Conservation (phyloP, 2,888 invertebrate species). For the Agrotis segetum region DNA sequence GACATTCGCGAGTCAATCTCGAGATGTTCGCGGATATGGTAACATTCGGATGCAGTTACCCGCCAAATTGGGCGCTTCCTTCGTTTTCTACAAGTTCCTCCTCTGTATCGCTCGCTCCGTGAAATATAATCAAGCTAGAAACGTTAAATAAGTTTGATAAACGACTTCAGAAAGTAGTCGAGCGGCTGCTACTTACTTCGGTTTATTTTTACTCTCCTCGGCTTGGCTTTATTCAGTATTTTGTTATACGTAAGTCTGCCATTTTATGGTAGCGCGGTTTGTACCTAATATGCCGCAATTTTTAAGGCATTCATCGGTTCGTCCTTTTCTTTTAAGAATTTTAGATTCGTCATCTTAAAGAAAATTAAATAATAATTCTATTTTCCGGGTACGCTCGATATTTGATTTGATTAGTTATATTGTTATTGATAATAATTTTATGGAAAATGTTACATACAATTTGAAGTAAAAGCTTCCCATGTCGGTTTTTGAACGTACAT, state of each 20-base stretch:
- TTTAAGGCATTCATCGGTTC: conserved; percentile 24
- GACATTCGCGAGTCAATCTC: conserved; percentile 87
- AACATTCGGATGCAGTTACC: conserved; percentile 88
- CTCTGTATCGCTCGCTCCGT: conserved; percentile 63
- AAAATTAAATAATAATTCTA: not conserved
- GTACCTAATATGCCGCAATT: conserved; percentile 26
- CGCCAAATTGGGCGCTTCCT: conserved; percentile 85
- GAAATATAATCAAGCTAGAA: conserved; percentile 75
- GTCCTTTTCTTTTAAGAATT: conserved; percentile 12
- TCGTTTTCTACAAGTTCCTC: conserved; percentile 77
- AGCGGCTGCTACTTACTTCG: conserved; percentile 57
- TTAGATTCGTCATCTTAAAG: too few relatives aligned
- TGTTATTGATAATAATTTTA: too few relatives aligned
- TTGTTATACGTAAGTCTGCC: conserved; percentile 52
- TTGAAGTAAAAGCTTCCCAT: too few relatives aligned
- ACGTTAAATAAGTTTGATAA: conserved; percentile 69
- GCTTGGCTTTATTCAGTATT: conserved; percentile 58
- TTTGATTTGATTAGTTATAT: not conserved
- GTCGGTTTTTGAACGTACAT: too few relatives aligned
- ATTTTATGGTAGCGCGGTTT: conserved; percentile 47
- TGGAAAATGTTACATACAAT: too few relatives aligned
- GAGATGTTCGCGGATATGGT: conserved; percentile 86
- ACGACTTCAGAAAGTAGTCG: conserved; percentile 67
- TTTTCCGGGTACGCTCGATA: not conserved
- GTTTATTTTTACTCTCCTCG: conserved; percentile 64